A percentile compares a stretch with the other conserved stretches of the same genome.
Conservation (phyloP, 2,113 vertebrate species). For the Phalacrocorax aristotelis region DNA sequence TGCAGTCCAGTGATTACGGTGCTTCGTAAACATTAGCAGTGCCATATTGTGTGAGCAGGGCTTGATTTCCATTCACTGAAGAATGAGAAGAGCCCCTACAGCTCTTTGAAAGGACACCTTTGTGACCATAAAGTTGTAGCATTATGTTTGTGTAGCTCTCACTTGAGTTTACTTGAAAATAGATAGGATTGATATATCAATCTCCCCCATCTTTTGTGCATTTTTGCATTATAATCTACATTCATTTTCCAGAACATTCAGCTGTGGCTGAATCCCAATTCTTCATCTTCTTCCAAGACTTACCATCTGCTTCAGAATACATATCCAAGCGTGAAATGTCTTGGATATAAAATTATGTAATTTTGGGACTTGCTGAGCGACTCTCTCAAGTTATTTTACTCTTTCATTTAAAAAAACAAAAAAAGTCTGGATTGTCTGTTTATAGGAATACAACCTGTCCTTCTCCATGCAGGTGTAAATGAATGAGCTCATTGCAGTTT, state of each 20-base stretch:
- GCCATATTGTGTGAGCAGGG: background rate
- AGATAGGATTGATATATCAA: background rate
- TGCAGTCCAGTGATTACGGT: background rate
- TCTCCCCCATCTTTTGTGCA: background rate
- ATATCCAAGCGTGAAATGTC: background rate
- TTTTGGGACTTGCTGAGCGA: background rate
- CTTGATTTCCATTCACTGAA: background rate
- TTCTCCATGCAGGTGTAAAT: background rate
- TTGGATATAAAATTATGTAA: background rate
- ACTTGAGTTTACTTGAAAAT: background rate
- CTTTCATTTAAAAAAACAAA: background rate
- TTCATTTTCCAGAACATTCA: constrained; percentile 27
- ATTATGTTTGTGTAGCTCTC: background rate
- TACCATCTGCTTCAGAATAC: constrained; percentile 26
- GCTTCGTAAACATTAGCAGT: background rate
- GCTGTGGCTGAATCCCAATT: background rate
- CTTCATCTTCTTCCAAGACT: background rate
- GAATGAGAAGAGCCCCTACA: background rate
- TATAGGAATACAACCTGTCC: background rate
- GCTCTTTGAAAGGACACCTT: background rate
- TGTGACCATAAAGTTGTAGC: background rate
- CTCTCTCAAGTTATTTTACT: background rate
- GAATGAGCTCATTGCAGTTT: background rate
- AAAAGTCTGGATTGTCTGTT: background rate
- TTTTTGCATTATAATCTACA: background rate